Base-by-base conservation (phyloP, 2,113 vertebrate genomes). In the Plectropomus leopardus region DNA sequence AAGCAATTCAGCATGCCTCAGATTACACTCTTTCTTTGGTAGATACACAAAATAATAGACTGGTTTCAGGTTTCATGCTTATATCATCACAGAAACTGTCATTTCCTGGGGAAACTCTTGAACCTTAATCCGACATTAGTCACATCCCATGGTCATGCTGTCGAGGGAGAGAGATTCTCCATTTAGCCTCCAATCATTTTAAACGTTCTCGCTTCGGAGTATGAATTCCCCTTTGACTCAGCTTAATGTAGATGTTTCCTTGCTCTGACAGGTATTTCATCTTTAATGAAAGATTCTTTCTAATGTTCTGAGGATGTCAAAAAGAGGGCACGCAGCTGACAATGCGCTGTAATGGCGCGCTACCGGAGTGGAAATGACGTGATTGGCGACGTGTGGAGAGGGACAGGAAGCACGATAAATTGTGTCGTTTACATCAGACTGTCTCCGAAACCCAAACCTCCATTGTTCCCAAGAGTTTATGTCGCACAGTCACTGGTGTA, bases 251-350 rank as follows among this genome's bases (percentile, higher is more conserved):
- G 65, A 76, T n/a, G 60, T 80, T 81, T 63, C 47, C 47, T 51
- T 23, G 32, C 59, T 42, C 58, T 78, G 64, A 5, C 72, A 83
- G 85, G 60, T 53, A 60, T 78, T 86, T 88, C 53, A 84, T 86
- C 61, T 80, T 82, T 48, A 55, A 81, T 42, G 65, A 68, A 59
- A 80, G 65, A 70, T 75, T 66, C 32, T 59, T 88, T 50, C 26
- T 51, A 26, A 75, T 60, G 47, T 80, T 69, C 7, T 44, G 68
- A 63, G 53, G 17, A 66, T 68, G 68, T 84, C 76, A 75, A 65
- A 84, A 80, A 9, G 50, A 73, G 32, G 24, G 54, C 6, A 26
- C 1, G 4, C 23, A 32, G 58, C 75, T 55, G 73, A 68, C 58
- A 59, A 19, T n/a, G 42, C 7, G 30, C 48, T 70, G 61, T 45